Conservation (phyloP, 2,113 vertebrate genomes). For the Micromys minutus region DNA sequence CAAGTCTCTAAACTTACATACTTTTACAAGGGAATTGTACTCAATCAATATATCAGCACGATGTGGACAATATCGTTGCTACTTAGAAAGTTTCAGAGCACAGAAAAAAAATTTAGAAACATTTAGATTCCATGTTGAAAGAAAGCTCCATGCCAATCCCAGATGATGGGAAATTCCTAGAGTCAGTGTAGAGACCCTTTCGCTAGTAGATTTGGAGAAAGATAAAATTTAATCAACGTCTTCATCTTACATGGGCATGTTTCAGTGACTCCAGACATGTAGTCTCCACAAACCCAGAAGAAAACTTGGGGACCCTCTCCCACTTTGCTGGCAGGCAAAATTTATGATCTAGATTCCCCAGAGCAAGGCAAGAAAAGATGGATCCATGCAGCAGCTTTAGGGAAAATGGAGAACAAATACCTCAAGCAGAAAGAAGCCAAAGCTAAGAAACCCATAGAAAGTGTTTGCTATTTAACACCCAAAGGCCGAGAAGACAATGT, state of each 20-base stretch:
- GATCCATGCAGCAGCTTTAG: background rate
- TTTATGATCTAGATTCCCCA: background rate
- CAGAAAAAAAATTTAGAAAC: background rate
- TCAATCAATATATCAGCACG: background rate
- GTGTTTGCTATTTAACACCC: background rate
- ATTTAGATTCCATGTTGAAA: background rate
- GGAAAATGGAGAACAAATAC: background rate
- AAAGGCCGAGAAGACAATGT: background rate
- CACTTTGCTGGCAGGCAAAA: background rate
- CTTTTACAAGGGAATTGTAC: background rate
- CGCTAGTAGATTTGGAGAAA: conserved; percentile 12
- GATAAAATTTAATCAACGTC: background rate
- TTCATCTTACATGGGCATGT: background rate
- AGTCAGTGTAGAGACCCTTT: background rate
- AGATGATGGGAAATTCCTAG: background rate
- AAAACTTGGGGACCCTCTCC: background rate
- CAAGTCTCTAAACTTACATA: background rate
- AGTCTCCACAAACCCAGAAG: background rate
- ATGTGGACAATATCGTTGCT: background rate
- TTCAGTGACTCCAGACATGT: background rate
- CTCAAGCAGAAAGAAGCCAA: background rate
- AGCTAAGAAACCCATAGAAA: background rate
- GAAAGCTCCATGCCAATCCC: background rate
- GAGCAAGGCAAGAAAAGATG: background rate
- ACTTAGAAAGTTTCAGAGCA: background rate